These are phyloP conservation scores for Empidonax traillii DNA, from an alignment of 2,113 vertebrate genomes.

Conservation along the genomic window DNA sequence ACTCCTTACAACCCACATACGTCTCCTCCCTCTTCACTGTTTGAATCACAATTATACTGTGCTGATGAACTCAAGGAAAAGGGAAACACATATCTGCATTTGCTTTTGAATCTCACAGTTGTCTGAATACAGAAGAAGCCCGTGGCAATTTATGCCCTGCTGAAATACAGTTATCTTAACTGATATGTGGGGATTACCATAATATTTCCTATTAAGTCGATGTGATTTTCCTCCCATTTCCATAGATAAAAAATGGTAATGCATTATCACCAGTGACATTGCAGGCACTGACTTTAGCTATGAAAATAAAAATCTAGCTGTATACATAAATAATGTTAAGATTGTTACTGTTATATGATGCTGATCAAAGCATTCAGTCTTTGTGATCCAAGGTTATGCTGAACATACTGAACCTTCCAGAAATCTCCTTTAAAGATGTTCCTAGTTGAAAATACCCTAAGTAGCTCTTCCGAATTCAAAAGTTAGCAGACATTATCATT, in stretches of 20 bases:
- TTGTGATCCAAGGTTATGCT: neutral
- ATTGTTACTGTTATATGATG: neutral
- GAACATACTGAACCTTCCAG: neutral
- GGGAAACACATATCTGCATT: constrained; percentile 29
- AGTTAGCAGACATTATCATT: constrained; percentile 18
- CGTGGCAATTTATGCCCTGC: constrained; percentile 47
- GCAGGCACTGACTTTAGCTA: constrained; percentile 14
- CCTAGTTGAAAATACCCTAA: neutral
- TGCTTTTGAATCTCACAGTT: constrained; percentile 34
- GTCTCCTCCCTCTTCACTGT: neutral
- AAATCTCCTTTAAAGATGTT: neutral
- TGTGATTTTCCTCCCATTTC: constrained; percentile 50
- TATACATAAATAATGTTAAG: constrained; percentile 32
- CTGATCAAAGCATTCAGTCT: neutral
- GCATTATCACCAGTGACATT: constrained; percentile 33
- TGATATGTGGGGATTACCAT: constrained; percentile 54
- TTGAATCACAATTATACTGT: neutral
- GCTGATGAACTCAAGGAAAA: constrained; percentile 4
- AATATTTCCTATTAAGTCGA: constrained; percentile 56
- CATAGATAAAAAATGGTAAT: constrained; percentile 55
- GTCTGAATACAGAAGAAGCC: constrained; percentile 35
- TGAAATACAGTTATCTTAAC: constrained; percentile 62
- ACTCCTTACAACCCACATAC: neutral
- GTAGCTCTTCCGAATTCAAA: neutral
- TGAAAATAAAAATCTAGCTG: constrained; percentile 34